These are phyloP conservation scores for Cuculus canorus DNA, from an alignment of 2,797 vertebrate genomes.

Conservation along the genomic window DNA sequence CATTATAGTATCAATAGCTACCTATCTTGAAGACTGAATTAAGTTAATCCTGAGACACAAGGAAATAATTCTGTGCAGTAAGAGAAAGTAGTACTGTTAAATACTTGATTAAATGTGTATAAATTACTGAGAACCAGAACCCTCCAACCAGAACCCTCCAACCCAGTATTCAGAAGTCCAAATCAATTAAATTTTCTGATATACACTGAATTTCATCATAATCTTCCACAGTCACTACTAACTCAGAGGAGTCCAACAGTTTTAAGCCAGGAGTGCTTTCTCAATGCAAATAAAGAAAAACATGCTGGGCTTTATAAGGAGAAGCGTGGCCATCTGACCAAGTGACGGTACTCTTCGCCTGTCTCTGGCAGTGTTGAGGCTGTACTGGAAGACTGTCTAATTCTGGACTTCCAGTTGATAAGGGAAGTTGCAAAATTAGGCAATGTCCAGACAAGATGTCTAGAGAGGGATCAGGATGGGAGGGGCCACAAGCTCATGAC, in stretches of 20 bases:
- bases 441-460: background rate
- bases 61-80: background rate
- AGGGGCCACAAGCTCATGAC: background rate
- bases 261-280: background rate
- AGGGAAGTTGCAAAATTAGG: background rate
- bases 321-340: background rate
- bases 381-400: background rate
- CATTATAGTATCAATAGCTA: background rate
- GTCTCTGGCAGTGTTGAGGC: background rate
- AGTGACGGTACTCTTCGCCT: background rate
- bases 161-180: background rate
- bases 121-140: background rate
- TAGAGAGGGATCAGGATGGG: background rate
- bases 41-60: background rate
- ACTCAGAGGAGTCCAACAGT: background rate
- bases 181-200: background rate
- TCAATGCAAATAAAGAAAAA: background rate
- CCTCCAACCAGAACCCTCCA: background rate
- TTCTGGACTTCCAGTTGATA: background rate
- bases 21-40: background rate
- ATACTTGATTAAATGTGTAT: background rate
- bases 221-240: background rate
- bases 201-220: background rate
- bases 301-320: background rate
- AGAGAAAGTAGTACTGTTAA: background rate